These are phyloP conservation scores for Capitulum mitella DNA, from an alignment of 2,888 invertebrate species.

Conservation along the genomic window DNA sequence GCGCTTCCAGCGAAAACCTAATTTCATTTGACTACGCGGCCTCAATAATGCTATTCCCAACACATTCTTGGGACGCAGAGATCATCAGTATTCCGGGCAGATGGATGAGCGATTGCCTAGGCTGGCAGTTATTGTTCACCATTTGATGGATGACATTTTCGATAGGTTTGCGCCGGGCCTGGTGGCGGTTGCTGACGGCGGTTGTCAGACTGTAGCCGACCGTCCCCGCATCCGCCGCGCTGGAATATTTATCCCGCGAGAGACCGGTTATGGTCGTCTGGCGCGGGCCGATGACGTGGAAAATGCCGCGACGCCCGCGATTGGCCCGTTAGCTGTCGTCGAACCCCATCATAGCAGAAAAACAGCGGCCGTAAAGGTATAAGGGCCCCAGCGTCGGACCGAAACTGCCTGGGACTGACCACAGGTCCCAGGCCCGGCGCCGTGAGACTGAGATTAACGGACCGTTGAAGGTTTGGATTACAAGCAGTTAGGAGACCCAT, in stretches of 20 bases:
- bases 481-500: no score
- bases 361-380: no score
- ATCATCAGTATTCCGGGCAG: not conserved
- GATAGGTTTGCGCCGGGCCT: not conserved
- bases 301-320: not conserved
- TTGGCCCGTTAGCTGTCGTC: not conserved
- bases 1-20: no score
- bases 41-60: not conserved
- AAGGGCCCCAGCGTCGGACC: no score
- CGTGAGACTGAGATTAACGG: no score
- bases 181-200: not conserved
- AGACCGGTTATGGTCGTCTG: no score
- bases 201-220: not conserved
- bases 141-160: slow-evolving; percentile 11
- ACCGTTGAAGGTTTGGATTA: no score
- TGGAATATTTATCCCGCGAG: not conserved
- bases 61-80: not conserved
- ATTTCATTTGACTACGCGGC: not conserved
- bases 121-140: slow-evolving; percentile 8
- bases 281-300: no score
- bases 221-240: not conserved
- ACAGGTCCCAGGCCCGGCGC: no score
- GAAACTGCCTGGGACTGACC: no score
- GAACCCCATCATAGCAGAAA: no score
- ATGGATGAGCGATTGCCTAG: not conserved